These are phyloP conservation scores for Calosoma granatense DNA, from an alignment of 1,140 invertebrate species.

Conservation along the genomic window DNA sequence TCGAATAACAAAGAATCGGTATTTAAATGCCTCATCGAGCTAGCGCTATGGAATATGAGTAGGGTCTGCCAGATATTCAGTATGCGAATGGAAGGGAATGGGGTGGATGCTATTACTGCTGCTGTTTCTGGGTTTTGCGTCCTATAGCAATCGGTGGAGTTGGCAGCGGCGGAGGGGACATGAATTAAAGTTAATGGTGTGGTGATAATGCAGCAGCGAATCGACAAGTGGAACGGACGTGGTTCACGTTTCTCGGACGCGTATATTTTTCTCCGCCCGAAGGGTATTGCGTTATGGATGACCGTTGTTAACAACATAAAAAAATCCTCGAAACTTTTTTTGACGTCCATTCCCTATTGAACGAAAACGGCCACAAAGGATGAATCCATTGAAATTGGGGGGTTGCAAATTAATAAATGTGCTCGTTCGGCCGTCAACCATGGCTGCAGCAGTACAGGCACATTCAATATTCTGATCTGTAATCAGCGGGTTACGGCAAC, in stretches of 20 bases:
- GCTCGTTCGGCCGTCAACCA: too few relatives aligned
- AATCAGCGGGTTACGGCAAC: not conserved
- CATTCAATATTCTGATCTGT: not conserved
- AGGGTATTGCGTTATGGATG: not conserved
- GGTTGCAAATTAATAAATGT: not conserved
- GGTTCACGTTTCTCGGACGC: not conserved
- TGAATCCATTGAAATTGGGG: not conserved
- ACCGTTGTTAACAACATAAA: slow-evolving; percentile 7
- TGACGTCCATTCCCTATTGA: not conserved
- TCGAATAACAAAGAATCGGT: not conserved
- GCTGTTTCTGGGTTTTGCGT: too few relatives aligned
- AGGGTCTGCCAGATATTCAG: not conserved
- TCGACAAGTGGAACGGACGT: slow-evolving; percentile 4
- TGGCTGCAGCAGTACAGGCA: too few relatives aligned
- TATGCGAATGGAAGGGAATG: not conserved
- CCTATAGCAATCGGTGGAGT: too few relatives aligned
- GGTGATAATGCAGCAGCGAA: not conserved
- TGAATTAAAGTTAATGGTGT: slow-evolving; percentile 7
- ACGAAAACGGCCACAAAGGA: not conserved
- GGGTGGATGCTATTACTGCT: too few relatives aligned
- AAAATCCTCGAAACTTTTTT: not conserved
- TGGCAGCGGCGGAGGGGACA: not conserved
- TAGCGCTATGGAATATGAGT: not conserved
- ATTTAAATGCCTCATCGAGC: slow-evolving; percentile 1
- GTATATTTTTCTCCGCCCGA: not conserved